phyloP scores from a whole-genome alignment of 2,113 vertebrate genomes.

The Crotophaga sulcirostris region DNA sequence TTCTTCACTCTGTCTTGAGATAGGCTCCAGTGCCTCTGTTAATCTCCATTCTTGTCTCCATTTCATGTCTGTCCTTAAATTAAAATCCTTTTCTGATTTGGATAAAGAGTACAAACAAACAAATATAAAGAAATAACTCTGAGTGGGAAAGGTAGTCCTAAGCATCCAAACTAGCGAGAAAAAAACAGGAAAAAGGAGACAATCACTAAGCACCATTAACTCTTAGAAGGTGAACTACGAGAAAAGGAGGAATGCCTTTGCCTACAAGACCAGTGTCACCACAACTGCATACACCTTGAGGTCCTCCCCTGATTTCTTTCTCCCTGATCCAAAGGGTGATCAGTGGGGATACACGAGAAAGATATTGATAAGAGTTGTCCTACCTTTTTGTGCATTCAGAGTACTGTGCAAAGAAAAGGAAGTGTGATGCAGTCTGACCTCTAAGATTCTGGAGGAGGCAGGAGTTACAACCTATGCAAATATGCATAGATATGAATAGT shows the following conservation, averaged over 20 bases:
- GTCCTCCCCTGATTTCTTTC: not conserved
- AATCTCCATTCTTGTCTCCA: not conserved
- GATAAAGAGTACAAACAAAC: not conserved
- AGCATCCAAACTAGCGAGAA: not conserved
- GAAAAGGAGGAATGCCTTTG: not conserved
- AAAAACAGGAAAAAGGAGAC: not conserved
- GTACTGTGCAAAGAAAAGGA: not conserved
- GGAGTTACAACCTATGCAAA: not conserved
- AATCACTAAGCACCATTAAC: not conserved
- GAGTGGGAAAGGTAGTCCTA: not conserved
- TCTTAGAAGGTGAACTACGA: not conserved
- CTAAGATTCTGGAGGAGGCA: not conserved
- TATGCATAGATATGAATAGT: not conserved
- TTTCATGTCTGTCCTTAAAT: not conserved
- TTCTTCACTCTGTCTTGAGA: not conserved
- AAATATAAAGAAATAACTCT: not conserved
- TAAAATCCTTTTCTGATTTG: not conserved
- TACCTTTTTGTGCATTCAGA: not conserved
- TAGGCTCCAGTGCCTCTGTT: not conserved
- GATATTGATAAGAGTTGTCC: not conserved
- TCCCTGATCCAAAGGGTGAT: not conserved
- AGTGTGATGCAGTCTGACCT: not conserved
- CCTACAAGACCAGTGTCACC: not conserved
- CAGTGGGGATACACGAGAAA: not conserved
- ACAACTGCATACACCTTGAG: not conserved